phyloP scores from a whole-genome alignment of 1,140 invertebrate species.

The Ruditapes philippinarum region DNA sequence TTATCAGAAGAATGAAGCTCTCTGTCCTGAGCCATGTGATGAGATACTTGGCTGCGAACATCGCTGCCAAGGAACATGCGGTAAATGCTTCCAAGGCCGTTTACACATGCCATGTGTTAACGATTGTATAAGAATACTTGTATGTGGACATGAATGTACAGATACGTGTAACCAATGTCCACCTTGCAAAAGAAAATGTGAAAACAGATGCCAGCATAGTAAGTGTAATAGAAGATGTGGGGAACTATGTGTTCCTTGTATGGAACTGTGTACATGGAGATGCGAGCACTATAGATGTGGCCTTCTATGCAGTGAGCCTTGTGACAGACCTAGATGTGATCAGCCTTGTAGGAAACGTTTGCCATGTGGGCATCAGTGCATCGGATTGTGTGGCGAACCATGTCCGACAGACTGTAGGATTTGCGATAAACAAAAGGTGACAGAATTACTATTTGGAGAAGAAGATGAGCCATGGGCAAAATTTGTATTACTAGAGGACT shows the following conservation, averaged over 20 bases:
- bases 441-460: conserved; percentile 88
- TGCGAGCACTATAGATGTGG: conserved; percentile 89
- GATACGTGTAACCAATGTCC: conserved; percentile 87
- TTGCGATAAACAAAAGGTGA: conserved; percentile 86
- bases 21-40: conserved; percentile 65
- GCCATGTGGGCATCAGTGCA: conserved; percentile 90
- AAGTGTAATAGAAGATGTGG: conserved; percentile 89
- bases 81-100: conserved; percentile 88
- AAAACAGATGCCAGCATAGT: conserved; percentile 88
- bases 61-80: conserved; percentile 77
- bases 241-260: conserved; percentile 89
- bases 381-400: conserved; percentile 89
- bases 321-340: conserved; percentile 82
- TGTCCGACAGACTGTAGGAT: conserved; percentile 84
- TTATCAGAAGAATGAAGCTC: conserved; percentile 71
- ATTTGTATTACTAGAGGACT: conserved; percentile 79
- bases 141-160: conserved; percentile 86
- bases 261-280: conserved; percentile 86
- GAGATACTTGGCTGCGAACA: conserved; percentile 77
- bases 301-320: conserved; percentile 89
- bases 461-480: conserved; percentile 83
- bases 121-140: conserved; percentile 81
- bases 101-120: conserved; percentile 88
- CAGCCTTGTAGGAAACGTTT: conserved; percentile 74
- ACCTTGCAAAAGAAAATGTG: conserved; percentile 89